Evolutionary conservation across 2,888 invertebrate species (phyloP), one percentile per base, ranked within the genome.

Genomic region (Hofmannophila pseudospretella): DNA sequence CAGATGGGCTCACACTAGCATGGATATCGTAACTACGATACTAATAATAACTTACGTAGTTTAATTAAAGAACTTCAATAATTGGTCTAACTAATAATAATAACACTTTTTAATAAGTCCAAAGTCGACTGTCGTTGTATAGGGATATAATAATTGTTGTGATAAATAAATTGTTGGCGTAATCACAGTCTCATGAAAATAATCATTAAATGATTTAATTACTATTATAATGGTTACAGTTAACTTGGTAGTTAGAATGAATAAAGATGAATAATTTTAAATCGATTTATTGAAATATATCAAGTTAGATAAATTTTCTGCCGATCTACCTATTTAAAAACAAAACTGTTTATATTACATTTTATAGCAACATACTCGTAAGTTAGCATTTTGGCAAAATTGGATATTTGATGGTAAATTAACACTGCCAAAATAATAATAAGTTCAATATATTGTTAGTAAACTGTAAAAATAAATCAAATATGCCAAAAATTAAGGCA

Each of bases 361-460:
- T 16, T n/a, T n/a, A n/a, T n/a, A n/a, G n/a, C n/a, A n/a, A n/a
- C n/a, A n/a, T n/a, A n/a, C n/a, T n/a, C n/a, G n/a, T n/a, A n/a
- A n/a, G n/a, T n/a, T n/a, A n/a, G n/a, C n/a, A n/a, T n/a, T n/a
- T n/a, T n/a, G n/a, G n/a, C n/a, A n/a, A n/a, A n/a, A n/a, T n/a
- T n/a, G n/a, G n/a, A n/a, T 16, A 16, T 4, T 16, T 4, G 16
- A 16, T 63, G 66, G 68, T 69, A 69, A 75, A 74, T 75, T 74
- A 72, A 75, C 84, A 84, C 84, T 82, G 84, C 81, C 85, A 80
- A 69, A 73, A 67, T 76, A 72, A n/a, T n/a, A n/a, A n/a, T 76
- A 60, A 67, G 68, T 64, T 66, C 65, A 62, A 23, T 74, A 52
- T 55, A 72, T 62, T 63, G 63, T 61, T 57, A 64, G 12, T 22